A percentile compares a stretch with the other conserved stretches of the same genome.
Conservation (phyloP, 2,113 vertebrate species). For the Pyxicephalus adspersus region DNA sequence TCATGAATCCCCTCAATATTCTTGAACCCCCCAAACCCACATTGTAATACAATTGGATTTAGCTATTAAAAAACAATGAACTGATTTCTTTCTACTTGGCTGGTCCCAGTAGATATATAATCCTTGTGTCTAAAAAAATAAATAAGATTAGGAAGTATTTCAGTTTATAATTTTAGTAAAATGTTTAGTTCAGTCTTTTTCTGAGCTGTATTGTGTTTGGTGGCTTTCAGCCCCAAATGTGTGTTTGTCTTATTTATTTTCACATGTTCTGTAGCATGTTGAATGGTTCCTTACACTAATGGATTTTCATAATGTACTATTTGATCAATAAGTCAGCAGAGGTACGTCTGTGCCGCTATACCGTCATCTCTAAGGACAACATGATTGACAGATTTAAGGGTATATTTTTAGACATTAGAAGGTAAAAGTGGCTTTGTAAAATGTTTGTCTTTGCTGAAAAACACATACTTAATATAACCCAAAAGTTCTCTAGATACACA, state of each 20-base stretch:
- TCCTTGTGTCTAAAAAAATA: no score
- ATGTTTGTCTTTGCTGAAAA: background rate
- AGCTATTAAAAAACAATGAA: no score
- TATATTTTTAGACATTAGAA: constrained; percentile 12
- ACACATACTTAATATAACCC: background rate
- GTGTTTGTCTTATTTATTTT: background rate
- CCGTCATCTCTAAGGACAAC: background rate
- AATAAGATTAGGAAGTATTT: background rate
- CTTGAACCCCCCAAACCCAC: no score
- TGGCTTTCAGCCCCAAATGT: background rate
- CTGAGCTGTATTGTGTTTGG: constrained; percentile 7
- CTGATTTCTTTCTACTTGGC: no score
- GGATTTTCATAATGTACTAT: constrained; percentile 18
- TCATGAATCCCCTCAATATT: no score
- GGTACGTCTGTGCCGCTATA: background rate
- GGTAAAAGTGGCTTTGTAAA: constrained; percentile 5
- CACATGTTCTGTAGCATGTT: constrained; percentile 8
- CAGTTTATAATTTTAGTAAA: background rate
- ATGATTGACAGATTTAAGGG: constrained; percentile 36
- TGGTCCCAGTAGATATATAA: no score
- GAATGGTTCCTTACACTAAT: constrained; percentile 9
- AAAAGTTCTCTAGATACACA: background rate
- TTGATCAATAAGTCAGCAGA: constrained; percentile 32
- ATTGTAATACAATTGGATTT: no score
- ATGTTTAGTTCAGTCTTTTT: background rate